A percentile compares a stretch with the other conserved stretches of the same genome.
Conservation (phyloP, 2,113 vertebrate genomes). For the Lethenteron reissneri region DNA sequence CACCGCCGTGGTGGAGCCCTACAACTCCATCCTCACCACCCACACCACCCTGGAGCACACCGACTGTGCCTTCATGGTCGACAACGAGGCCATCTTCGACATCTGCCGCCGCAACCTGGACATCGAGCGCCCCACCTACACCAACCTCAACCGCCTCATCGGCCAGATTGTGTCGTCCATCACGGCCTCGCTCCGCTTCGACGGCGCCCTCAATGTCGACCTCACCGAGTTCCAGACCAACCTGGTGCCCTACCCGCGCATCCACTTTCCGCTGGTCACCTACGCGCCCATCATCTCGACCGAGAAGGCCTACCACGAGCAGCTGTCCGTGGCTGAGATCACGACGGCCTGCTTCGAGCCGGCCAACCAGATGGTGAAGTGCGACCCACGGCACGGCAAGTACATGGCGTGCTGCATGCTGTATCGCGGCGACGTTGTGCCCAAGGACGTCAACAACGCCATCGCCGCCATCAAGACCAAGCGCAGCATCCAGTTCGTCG, state of each 20-base stretch:
- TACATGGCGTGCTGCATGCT: constrained; percentile 5
- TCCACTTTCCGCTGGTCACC: constrained; percentile 3
- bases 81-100: constrained; percentile 2
- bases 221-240: constrained; percentile 4
- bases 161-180: constrained; percentile 3
- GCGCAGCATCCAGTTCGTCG: constrained; percentile 3
- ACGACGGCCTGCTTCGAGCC: constrained; percentile 5
- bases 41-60: constrained; percentile 5
- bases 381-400: constrained; percentile 3
- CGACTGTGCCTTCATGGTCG: not conserved
- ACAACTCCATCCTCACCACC: constrained; percentile 1
- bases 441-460: not conserved
- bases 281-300: constrained; percentile 2
- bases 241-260: constrained; percentile 1
- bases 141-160: constrained; percentile 3
- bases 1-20: constrained; percentile 4
- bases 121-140: constrained; percentile 5
- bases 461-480: constrained; percentile 2
- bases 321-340: constrained; percentile 6
- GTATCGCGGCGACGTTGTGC: constrained; percentile 1
- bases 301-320: constrained; percentile 1
- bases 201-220: not conserved
- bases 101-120: constrained; percentile 6
- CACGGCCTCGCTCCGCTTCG: constrained; percentile 3
- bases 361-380: constrained; percentile 5